phyloP scores from a whole-genome alignment of 2,113 vertebrate species.

The Anhinga rufa region DNA sequence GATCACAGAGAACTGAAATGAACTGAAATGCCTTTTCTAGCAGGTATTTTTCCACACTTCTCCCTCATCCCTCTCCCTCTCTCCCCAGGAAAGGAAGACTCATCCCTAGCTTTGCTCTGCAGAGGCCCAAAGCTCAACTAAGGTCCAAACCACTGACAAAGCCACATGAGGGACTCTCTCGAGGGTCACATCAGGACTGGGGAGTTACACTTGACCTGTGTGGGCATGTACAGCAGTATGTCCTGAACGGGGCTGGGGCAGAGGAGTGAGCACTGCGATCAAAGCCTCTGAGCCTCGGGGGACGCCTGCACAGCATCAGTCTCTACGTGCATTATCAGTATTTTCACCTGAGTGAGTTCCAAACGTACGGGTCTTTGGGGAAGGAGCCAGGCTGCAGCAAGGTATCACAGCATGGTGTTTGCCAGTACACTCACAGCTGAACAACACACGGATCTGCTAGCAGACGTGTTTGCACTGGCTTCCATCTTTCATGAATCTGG shows the following conservation, averaged over 20 bases:
- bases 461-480: background rate
- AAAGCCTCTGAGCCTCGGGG: background rate
- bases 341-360: background rate
- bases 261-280: background rate
- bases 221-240: background rate
- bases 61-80: background rate
- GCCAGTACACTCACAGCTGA: background rate
- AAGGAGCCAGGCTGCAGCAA: background rate
- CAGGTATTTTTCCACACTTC: background rate
- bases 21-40: background rate
- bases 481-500: constrained; percentile 30
- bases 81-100: background rate
- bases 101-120: background rate
- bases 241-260: background rate
- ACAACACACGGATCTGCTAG: background rate
- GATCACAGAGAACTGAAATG: background rate
- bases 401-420: background rate
- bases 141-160: background rate
- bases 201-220: background rate
- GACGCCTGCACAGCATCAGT: background rate
- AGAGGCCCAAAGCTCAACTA: background rate
- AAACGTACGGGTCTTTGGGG: background rate
- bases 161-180: background rate
- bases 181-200: background rate
- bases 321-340: background rate